phyloP scores from a whole-genome alignment of 2,888 invertebrate species.

The Priocnemis perturbator region DNA sequence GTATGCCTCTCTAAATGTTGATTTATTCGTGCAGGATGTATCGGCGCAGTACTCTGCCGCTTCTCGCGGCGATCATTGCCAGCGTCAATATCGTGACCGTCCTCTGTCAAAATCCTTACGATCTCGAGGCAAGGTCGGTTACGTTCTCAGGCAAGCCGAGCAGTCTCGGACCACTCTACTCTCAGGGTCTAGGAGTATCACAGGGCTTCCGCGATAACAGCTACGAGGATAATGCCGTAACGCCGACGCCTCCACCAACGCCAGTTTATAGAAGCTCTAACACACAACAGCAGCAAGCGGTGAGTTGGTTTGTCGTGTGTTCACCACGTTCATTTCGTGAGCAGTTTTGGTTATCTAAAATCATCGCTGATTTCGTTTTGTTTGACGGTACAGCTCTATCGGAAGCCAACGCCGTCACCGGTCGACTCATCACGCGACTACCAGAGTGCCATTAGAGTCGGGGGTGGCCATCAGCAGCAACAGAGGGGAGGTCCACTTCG shows the following conservation, averaged over 20 bases:
- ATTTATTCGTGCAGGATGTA: constrained; percentile 41
- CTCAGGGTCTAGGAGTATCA: constrained; percentile 59
- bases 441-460: constrained; percentile 47
- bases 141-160: constrained; percentile 66
- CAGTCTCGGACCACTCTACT: constrained; percentile 68
- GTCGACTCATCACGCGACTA: constrained; percentile 55
- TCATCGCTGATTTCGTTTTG: background rate
- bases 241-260: constrained; percentile 70
- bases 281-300: constrained; percentile 56
- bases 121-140: constrained; percentile 66
- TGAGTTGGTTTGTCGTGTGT: background rate
- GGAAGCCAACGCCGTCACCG: constrained; percentile 55
- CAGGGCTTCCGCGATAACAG: constrained; percentile 72
- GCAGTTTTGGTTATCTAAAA: too few species aligned
- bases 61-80: constrained; percentile 54
- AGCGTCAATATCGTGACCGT: too few species aligned
- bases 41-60: constrained; percentile 47
- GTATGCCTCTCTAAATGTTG: too few species aligned
- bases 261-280: constrained; percentile 65
- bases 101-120: constrained; percentile 64
- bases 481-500: constrained; percentile 44
- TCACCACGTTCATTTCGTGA: too few species aligned
- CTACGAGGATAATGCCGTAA: constrained; percentile 73
- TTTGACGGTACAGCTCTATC: constrained; percentile 57
- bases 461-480: constrained; percentile 35